Evolutionary conservation across 2,797 vertebrate species (phyloP).

Genomic region (Sciurus carolinensis): DNA sequence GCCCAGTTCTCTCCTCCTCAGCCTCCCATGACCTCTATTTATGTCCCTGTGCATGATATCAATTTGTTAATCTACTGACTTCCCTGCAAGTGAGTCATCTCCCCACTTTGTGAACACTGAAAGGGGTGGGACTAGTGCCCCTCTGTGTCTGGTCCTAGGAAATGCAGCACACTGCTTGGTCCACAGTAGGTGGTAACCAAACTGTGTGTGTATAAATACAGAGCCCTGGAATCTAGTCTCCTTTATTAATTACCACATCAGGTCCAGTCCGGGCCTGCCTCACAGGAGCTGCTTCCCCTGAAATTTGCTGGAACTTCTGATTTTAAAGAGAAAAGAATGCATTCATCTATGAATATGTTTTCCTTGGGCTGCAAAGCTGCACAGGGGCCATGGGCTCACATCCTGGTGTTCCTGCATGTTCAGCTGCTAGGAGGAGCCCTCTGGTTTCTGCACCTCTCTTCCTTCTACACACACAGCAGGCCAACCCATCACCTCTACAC

Average conservation of each 20-base stretch:
- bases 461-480: not conserved
- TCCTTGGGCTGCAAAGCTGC: not conserved
- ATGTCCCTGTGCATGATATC: not conserved
- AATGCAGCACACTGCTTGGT: not conserved
- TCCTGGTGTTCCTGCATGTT: not conserved
- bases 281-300: not conserved
- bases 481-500: no score
- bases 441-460: no score
- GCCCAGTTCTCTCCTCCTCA: not conserved
- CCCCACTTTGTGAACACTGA: not conserved
- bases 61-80: not conserved
- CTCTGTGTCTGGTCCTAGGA: fast-evolving
- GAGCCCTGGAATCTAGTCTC: not conserved
- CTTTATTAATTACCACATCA: conserved; percentile 73
- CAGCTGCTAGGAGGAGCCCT: not conserved
- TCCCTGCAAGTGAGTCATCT: not conserved
- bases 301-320: fast-evolving
- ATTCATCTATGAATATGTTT: not conserved
- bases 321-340: not conserved
- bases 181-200: not conserved
- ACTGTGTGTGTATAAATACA: not conserved
- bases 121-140: not conserved
- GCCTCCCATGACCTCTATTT: no score
- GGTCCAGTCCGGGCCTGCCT: not conserved
- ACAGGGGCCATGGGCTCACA: not conserved